Evolutionary conservation across 2,797 vertebrate genomes (phyloP).

Genomic region (Spinus pinus): DNA sequence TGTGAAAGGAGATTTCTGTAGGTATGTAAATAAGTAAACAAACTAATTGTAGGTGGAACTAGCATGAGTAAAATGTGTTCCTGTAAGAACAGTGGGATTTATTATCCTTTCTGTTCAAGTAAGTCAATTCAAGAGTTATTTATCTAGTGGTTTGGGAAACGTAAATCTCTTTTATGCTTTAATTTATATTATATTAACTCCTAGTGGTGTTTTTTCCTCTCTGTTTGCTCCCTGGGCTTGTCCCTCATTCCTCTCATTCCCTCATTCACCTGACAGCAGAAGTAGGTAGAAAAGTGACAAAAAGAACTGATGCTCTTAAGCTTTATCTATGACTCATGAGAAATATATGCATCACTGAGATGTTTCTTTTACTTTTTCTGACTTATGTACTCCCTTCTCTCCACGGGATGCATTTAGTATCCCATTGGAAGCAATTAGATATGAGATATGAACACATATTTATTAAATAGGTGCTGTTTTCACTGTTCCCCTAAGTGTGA

Average conservation of each 20-base stretch:
- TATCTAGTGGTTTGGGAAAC: background rate
- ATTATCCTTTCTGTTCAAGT: background rate
- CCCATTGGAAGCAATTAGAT: slow-evolving; percentile 77
- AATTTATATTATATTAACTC: background rate
- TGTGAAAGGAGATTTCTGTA: background rate
- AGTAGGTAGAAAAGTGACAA: slow-evolving; percentile 7
- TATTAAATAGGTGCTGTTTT: slow-evolving; percentile 61
- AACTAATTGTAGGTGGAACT: background rate
- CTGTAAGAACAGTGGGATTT: background rate
- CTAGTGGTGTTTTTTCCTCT: background rate
- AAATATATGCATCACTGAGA: slow-evolving; percentile 51
- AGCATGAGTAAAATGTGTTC: background rate
- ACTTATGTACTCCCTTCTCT: slow-evolving; percentile 56
- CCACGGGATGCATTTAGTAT: slow-evolving; percentile 62
- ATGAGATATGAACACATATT: slow-evolving; percentile 63
- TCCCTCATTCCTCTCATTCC: background rate
- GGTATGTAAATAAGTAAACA: background rate
- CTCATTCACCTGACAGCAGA: background rate
- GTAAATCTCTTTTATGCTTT: background rate
- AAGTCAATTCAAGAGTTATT: background rate
- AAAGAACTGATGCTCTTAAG: background rate
- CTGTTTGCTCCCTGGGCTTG: background rate
- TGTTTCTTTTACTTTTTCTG: slow-evolving; percentile 53
- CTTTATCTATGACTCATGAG: slow-evolving; percentile 33
- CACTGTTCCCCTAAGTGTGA: slow-evolving; percentile 61